Evolutionary conservation across 1,140 invertebrate species (phyloP), one percentile per base, ranked within the genome.

Genomic region (Globodera ellingtonae): DNA sequence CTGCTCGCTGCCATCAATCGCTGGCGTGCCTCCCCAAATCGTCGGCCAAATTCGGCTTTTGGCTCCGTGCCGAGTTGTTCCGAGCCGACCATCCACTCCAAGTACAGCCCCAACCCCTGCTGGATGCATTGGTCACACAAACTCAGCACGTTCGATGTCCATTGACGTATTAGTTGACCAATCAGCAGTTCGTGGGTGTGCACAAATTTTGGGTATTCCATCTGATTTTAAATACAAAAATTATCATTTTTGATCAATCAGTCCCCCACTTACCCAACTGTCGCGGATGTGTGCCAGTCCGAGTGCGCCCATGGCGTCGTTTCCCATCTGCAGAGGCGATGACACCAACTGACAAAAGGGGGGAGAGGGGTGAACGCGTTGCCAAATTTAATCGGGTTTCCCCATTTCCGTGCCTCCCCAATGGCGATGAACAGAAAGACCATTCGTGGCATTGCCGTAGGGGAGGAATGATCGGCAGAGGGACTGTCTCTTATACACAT

Each of bases 131-230:
- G 47, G 47, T 81, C 78, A 44, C 80, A 81, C 50, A 81, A 21
- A 47, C 75, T 81, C 44, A 81, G 44, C 52, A 80, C 69, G 71
- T 81, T 81, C 7, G 18, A 24, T 9, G 56, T 59, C 80, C 80
- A 81, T 71, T 81, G 80, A 18, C 73, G 80, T 7, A 81, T 75
- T 13, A 81, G 44, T 59, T 81, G 79, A 48, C 56, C 75, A 47
- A 81, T 59, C 59, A 81, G 73, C n/a, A 81, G 47, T 65, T 21
- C 70, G 50, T 81, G 80, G 4, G 80, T 79, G 52, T 81, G 44
- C 13, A 80, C 76, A 62, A 72, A 81, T 81, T 81, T 81, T 6
- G 80, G 80, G 47, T 81, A 80, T 73, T 81, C 80, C 44, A 81
- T 81, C 75, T 77, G 21, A 52, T 24, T 24, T 24, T 24, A 24